Conservation (phyloP, 1,140 invertebrate species). For the Diuraphis noxia region DNA sequence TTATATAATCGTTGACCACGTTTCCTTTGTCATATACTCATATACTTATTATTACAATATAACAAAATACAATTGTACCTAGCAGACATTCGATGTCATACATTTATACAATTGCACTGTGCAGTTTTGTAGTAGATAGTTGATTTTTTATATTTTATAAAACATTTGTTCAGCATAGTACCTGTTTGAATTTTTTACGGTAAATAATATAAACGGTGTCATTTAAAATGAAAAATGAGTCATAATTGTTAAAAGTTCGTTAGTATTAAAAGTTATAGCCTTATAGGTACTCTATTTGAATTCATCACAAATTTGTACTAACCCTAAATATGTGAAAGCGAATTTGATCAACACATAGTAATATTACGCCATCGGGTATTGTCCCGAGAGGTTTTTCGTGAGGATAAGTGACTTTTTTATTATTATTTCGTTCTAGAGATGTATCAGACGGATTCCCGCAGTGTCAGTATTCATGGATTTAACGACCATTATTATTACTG, state of each 20-base stretch:
- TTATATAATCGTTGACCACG: not conserved
- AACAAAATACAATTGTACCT: not conserved
- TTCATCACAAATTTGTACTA: not conserved
- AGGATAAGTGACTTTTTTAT: not conserved
- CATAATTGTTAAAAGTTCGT: not conserved
- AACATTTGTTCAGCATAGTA: not conserved
- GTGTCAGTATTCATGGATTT: constrained; percentile 21
- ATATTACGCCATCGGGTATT: too few relatives aligned
- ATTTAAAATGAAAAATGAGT: not conserved
- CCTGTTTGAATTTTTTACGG: not conserved
- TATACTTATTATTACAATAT: not conserved
- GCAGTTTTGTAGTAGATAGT: not conserved
- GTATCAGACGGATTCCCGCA: not conserved
- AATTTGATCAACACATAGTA: not conserved
- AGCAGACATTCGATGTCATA: not conserved
- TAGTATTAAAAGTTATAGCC: not conserved
- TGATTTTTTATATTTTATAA: not conserved
- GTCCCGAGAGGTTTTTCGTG: not conserved
- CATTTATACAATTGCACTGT: not conserved
- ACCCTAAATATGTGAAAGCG: not conserved
- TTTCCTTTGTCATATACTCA: not conserved
- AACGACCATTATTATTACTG: constrained; percentile 20
- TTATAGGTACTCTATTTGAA: not conserved
- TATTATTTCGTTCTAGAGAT: not conserved
- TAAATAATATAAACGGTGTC: not conserved